Percentiles rank a stretch among this genome's conserved stretches.
phyloP scores from a whole-genome alignment of 2,113 vertebrate genomes.

The Pygoscelis adeliae region DNA sequence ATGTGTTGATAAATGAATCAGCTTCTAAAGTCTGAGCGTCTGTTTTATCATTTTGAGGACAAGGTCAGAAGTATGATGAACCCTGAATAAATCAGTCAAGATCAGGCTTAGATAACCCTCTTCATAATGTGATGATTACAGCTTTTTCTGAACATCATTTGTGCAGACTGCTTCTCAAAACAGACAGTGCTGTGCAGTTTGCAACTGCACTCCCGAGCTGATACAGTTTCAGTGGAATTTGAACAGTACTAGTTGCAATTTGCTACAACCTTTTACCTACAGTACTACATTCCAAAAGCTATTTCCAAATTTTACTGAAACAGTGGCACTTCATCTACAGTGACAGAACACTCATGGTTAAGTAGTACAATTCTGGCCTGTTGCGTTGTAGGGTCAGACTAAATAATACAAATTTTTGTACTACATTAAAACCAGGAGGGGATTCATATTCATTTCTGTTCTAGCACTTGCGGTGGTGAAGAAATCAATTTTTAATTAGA shows the following conservation, averaged over 20 bases:
- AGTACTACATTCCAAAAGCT: background rate
- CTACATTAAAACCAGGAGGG: background rate
- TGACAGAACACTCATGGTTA: background rate
- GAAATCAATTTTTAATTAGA: background rate
- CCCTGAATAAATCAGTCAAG: background rate
- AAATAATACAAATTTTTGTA: background rate
- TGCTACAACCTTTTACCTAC: background rate
- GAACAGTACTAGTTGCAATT: background rate
- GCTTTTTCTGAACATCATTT: background rate
- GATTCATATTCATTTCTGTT: background rate
- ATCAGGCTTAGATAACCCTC: background rate
- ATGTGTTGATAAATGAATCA: background rate
- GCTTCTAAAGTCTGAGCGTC: background rate
- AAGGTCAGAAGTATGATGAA: background rate
- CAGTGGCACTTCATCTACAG: background rate
- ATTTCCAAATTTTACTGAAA: background rate
- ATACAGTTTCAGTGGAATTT: background rate
- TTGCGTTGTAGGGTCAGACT: background rate
- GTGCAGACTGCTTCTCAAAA: background rate
- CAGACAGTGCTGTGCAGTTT: background rate
- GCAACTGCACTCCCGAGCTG: background rate
- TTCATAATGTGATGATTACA: background rate
- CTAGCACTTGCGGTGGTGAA: background rate
- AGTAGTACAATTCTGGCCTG: background rate
- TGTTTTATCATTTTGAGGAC: background rate